Evolutionary conservation across 2,797 vertebrate genomes (phyloP).

Genomic region (Falco cherrug): DNA sequence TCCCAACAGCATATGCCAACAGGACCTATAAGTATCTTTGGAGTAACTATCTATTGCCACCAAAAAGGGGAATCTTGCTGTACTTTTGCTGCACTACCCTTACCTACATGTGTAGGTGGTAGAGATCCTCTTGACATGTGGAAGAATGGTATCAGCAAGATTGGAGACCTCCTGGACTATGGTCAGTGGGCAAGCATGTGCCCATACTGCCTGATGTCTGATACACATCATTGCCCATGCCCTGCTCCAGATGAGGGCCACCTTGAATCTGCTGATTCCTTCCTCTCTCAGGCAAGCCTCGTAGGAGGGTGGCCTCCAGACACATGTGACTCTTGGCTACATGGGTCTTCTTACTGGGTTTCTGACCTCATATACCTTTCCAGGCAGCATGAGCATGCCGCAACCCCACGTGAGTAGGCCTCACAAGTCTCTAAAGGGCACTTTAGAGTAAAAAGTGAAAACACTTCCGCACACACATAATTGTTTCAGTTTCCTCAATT

Average conservation of each 20-base stretch:
- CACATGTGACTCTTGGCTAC: neutral
- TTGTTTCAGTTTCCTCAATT: neutral
- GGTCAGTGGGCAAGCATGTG: no score
- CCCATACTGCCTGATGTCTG: neutral
- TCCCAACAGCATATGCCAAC: neutral
- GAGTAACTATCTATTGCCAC: neutral
- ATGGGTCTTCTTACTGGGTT: neutral
- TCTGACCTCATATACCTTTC: neutral
- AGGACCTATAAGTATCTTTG: neutral
- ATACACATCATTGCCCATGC: neutral
- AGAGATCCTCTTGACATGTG: neutral
- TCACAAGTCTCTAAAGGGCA: neutral
- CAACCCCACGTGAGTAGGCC: neutral
- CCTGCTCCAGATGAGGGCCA: neutral
- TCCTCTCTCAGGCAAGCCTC: neutral
- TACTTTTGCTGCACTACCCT: neutral
- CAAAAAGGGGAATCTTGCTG: neutral
- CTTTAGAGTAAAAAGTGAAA: neutral
- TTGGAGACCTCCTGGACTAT: neutral
- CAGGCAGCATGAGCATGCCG: neutral
- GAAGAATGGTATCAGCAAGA: neutral
- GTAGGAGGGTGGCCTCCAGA: neutral
- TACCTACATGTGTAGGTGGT: neutral
- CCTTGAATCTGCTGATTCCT: neutral
- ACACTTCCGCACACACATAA: neutral